Base-by-base conservation (phyloP, 2,888 invertebrate genomes). In the Petrolisthes manimaculis region DNA sequence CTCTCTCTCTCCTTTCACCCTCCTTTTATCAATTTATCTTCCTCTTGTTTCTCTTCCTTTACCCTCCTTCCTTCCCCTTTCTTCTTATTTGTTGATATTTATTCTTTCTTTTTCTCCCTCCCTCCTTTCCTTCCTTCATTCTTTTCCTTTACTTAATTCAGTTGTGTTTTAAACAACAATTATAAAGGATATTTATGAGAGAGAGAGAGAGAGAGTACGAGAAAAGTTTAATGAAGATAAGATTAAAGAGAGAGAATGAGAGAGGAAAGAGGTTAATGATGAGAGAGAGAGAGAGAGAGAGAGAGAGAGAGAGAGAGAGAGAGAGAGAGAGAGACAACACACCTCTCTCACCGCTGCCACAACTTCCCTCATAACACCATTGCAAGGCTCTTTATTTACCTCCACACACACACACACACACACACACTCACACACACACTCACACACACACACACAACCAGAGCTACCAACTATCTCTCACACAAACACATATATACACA, bases 301-400 rank as follows among this genome's bases (percentile, higher is more conserved):
- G n/a, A n/a, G n/a, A n/a, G n/a, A n/a, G n/a, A n/a, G n/a, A n/a
- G n/a, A n/a, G n/a, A n/a, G n/a, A n/a, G n/a, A n/a, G 79, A 84
- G 74, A 85, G 56, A 37, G 87, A 81, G 0, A 55, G 81, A 81
- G 55, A 55, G 81, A 74, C n/a, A n/a, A n/a, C n/a, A n/a, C n/a
- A n/a, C n/a, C n/a, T n/a, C n/a, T n/a, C n/a, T n/a, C n/a, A n/a
- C n/a, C n/a, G n/a, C 74, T n/a, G 74, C 74, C 18, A 24, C 74
- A 74, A 24, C 74, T 61, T 61, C 8, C 61, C 61, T 61, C 61
- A 61, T 61, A 61, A 61, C 61, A 61, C 61, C 61, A 61, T 61
- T 61, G 61, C 61, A 61, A 61, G 61, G 61, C 61, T 61, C 61
- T 61, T 61, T 61, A 61, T 61, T 75, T 75, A 24, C n/a, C 24